phyloP scores from a whole-genome alignment of 23 tunicate genomes.

The Corella eumyota region DNA sequence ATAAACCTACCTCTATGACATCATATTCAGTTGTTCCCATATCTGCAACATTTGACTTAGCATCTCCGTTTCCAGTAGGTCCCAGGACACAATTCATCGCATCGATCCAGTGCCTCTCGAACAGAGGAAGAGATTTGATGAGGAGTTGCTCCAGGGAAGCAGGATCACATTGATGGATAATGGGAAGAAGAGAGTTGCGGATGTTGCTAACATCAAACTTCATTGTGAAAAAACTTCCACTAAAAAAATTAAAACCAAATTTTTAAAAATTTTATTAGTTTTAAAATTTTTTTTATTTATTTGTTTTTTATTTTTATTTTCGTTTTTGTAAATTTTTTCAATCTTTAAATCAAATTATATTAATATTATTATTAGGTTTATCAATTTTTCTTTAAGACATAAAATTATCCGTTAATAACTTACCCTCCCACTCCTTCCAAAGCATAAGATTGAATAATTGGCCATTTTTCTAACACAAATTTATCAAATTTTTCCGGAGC shows the following conservation, averaged over 20 bases:
- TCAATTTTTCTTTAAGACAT: too few species aligned
- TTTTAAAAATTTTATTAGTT: too few species aligned
- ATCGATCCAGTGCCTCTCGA: slow-evolving; percentile 74
- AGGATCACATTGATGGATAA: slow-evolving; percentile 56
- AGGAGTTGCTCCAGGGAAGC: slow-evolving; percentile 39
- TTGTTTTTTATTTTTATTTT: too few species aligned
- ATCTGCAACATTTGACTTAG: neutral
- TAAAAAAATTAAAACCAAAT: neutral
- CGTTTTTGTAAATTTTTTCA: too few species aligned
- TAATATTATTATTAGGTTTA: too few species aligned
- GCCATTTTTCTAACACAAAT: slow-evolving; percentile 66
- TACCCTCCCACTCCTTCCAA: slow-evolving; percentile 52
- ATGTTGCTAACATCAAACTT: slow-evolving; percentile 26
- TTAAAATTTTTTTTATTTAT: too few species aligned
- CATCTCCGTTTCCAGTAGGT: neutral
- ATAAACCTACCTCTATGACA: slow-evolving; percentile 24
- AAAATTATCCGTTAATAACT: too few species aligned
- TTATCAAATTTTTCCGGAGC: slow-evolving; percentile 6
- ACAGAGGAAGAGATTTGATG: slow-evolving; percentile 34
- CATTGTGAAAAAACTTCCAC: slow-evolving; percentile 61
- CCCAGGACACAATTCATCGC: slow-evolving; percentile 10
- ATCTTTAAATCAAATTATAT: too few species aligned
- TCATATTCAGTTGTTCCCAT: too few species aligned
- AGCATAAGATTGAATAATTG: slow-evolving; percentile 67
- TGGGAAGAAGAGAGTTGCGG: slow-evolving; percentile 19